Evolutionary conservation across 2,888 invertebrate species (phyloP).

Genomic region (Meiosimyza decipiens): DNA sequence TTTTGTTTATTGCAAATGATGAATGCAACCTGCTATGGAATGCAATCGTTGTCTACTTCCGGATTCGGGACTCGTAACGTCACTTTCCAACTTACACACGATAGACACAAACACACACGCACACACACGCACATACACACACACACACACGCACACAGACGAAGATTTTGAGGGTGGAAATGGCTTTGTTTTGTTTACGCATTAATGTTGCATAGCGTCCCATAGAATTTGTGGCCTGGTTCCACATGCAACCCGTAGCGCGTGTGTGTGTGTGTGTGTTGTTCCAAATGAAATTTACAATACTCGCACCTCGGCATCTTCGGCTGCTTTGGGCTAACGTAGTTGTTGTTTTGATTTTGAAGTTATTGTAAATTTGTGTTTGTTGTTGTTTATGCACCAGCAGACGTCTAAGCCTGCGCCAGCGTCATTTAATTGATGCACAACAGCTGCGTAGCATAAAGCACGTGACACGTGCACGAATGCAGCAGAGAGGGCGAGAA

Average conservation of each 20-base stretch:
- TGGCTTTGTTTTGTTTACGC: conserved; percentile 59
- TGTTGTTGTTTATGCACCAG: conserved; percentile 1
- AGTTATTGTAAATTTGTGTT: conserved; percentile 30
- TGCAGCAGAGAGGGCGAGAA: no score
- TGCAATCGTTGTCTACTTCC: not conserved
- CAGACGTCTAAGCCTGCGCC: not conserved
- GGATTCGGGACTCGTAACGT: not conserved
- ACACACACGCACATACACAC: conserved; percentile 16
- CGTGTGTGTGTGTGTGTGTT: conserved; percentile 2
- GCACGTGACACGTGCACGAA: conserved; percentile 31
- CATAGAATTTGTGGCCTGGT: conserved; percentile 38
- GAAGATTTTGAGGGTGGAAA: conserved; percentile 42
- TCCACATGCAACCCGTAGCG: conserved; percentile 4
- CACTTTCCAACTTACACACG: not conserved
- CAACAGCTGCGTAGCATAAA: not conserved
- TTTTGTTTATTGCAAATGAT: not conserved
- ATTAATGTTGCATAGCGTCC: conserved; percentile 61
- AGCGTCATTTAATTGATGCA: conserved; percentile 24
- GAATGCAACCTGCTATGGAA: not conserved
- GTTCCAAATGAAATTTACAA: not conserved
- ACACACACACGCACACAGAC: conserved; percentile 23
- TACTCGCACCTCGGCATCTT: not conserved
- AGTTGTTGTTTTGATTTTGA: conserved; percentile 17
- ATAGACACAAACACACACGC: conserved; percentile 16
- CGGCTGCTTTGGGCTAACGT: not conserved